These are phyloP conservation scores for Fragum sueziense DNA, from an alignment of 2,888 invertebrate species.

Conservation along the genomic window DNA sequence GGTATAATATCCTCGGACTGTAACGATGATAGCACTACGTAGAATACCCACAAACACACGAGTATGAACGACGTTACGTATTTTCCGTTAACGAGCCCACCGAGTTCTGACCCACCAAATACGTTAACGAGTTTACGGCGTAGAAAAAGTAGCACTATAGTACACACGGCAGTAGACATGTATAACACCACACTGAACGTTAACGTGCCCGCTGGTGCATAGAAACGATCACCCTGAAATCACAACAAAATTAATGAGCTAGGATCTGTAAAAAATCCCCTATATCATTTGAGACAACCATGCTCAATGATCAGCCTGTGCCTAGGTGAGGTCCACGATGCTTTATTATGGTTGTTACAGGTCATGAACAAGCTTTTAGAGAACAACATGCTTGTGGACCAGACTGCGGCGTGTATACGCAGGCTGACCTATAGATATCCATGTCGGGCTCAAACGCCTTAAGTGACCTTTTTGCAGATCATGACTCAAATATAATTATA, in stretches of 20 bases:
- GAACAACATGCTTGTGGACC: no score
- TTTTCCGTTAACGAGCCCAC: slow-evolving; percentile 83
- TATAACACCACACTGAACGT: slow-evolving; percentile 85
- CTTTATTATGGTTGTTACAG: no score
- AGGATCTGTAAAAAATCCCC: slow-evolving; percentile 84
- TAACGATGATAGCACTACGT: slow-evolving; percentile 83
- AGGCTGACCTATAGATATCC: slow-evolving; percentile 84
- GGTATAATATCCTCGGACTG: slow-evolving; percentile 61
- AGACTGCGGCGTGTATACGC: slow-evolving; percentile 82
- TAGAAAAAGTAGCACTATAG: slow-evolving; percentile 83
- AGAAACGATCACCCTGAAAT: slow-evolving; percentile 77
- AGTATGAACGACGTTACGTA: slow-evolving; percentile 81
- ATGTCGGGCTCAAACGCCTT: no score
- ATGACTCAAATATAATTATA: no score
- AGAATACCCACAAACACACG: slow-evolving; percentile 84
- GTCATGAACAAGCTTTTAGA: no score
- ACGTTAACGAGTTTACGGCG: slow-evolving; percentile 81
- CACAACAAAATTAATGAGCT: slow-evolving; percentile 3
- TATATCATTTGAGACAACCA: slow-evolving; percentile 83
- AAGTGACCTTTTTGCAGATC: no score
- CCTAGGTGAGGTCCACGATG: no score
- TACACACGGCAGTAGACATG: slow-evolving; percentile 83
- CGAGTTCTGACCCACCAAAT: slow-evolving; percentile 85
- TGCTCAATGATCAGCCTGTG: no score
- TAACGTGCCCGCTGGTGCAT: slow-evolving; percentile 75